Conservation (phyloP, 2,797 vertebrate species). For the Salmo trutta region DNA sequence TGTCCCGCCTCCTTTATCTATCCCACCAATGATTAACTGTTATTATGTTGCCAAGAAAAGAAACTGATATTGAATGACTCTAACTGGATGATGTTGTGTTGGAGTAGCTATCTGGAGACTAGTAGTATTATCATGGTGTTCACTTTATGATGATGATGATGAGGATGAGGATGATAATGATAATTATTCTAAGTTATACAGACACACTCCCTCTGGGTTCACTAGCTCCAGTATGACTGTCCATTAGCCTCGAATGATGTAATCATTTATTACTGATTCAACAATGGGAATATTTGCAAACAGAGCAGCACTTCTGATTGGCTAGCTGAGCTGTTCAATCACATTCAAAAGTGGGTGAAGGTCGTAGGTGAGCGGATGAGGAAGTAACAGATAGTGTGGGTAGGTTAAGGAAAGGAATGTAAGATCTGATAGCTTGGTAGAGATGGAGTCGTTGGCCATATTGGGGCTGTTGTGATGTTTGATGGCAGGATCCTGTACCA, state of each 20-base stretch:
- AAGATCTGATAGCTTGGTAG: too few species aligned
- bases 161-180: too few species aligned
- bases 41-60: conserved; percentile 50
- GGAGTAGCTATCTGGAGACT: neutral
- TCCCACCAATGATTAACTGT: neutral
- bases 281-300: neutral
- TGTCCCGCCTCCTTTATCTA: neutral
- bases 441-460: too few species aligned
- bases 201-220: conserved; percentile 30
- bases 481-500: neutral
- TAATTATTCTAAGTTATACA: conserved; percentile 14
- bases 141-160: too few species aligned
- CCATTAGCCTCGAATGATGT: neutral
- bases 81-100: neutral
- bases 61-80: conserved; percentile 42
- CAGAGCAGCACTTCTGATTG: neutral
- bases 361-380: neutral
- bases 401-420: too few species aligned
- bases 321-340: neutral
- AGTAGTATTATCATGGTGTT: conserved; percentile 14
- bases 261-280: neutral
- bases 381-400: too few species aligned
- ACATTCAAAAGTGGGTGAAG: too few species aligned
- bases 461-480: neutral
- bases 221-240: conserved; percentile 28